Conservation (phyloP, 2,113 vertebrate species). For the Apteryx mantelli region DNA sequence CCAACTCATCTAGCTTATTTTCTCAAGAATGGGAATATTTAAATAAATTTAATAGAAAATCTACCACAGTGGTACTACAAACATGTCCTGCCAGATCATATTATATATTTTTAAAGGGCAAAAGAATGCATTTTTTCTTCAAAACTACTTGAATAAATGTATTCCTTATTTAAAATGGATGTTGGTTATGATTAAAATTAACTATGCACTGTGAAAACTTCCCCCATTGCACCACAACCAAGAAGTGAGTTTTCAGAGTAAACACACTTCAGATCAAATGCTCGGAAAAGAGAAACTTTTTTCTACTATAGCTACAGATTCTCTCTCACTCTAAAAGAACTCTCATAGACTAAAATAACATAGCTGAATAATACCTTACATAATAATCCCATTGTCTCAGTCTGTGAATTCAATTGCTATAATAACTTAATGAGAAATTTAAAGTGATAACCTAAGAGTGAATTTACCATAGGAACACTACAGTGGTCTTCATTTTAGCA, state of each 20-base stretch:
- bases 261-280: not conserved
- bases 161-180: not conserved
- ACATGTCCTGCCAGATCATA: not conserved
- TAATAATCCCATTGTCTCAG: not conserved
- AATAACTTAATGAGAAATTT: not conserved
- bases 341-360: not conserved
- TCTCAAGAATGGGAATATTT: conserved; percentile 50
- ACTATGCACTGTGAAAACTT: not conserved
- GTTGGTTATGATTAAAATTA: not conserved
- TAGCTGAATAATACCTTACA: not conserved
- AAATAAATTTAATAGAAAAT: conserved; percentile 24
- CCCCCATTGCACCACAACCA: not conserved
- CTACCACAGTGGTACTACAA: not conserved
- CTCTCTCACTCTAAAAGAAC: not conserved
- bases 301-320: not conserved
- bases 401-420: not conserved
- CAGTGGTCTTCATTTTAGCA: not conserved
- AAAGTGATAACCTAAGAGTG: not conserved
- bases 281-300: not conserved
- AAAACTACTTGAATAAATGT: not conserved
- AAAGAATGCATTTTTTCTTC: not conserved
- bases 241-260: not conserved
- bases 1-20: conserved; percentile 67
- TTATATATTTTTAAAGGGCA: conserved; percentile 12
- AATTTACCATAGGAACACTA: not conserved